Evolutionary conservation across 2,113 vertebrate species (phyloP), one percentile per base, ranked within the genome.

Genomic region (Gallinago jamesoni): DNA sequence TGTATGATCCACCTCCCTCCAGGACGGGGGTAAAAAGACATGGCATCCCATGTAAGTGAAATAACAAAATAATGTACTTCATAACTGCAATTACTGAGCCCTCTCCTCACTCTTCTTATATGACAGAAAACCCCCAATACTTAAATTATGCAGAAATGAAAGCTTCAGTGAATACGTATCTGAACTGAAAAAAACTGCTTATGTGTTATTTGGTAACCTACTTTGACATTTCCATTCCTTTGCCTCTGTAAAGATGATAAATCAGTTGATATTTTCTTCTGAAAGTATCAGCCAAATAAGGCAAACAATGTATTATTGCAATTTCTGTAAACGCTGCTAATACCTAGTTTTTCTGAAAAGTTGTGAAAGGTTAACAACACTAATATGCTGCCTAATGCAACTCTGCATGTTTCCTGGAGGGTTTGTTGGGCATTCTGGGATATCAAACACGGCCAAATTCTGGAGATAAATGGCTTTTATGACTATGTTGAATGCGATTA

Each of bases 401-500:
- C 43, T 39, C 27, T 30, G 35, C 12, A 7, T 5, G 16, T 14
- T 8, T 77, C 47, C 80, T 9, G 3, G 8, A 25, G 10, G 31
- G 25, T 39, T 59, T 59, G 35, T 11, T 78, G 23, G 12, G 55
- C 43, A 52, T 48, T 73, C 37, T n/a, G 30, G 43, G n/a, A 68
- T 21, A 24, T 31, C 59, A 73, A 57, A 57, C 25, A 4, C 2
- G 2, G 48, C 22, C 60, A 39, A 19, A 27, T 68, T 88, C 52
- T 57, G 31, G 56, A 68, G 48, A 47, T 6, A 2, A 81, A 62
- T 13, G 19, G 28, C 35, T 91, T 70, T 12, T 55, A 41, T 16
- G 14, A 64, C 24, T 24, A 14, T 2, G 4, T 7, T 50, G 14
- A 70, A 70, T 6, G 30, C 1, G 0, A 33, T 25, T 63, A 0